A percentile compares a stretch with the other conserved stretches of the same genome.
Conservation (phyloP, 2,888 invertebrate species). For the Tiliacea citrago region DNA sequence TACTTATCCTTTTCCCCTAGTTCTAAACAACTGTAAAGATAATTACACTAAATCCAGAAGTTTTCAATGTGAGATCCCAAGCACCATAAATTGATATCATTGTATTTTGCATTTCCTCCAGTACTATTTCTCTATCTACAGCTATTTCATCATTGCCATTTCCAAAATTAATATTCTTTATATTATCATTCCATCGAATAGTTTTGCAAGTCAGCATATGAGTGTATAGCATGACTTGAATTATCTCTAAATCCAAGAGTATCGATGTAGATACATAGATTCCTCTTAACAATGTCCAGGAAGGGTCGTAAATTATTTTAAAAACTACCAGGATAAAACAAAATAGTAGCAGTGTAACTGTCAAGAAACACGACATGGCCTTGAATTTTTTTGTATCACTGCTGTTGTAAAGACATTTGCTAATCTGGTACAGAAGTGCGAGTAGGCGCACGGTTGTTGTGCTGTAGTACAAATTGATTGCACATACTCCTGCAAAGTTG, state of each 20-base stretch:
- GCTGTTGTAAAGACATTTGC: slow-evolving; percentile 7
- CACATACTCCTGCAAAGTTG: slow-evolving; percentile 19
- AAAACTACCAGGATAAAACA: slow-evolving; percentile 16
- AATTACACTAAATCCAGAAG: slow-evolving; percentile 42
- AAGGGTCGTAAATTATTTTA: slow-evolving; percentile 38
- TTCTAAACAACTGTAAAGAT: not conserved
- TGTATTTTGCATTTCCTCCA: slow-evolving; percentile 22
- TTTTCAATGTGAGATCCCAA: slow-evolving; percentile 38
- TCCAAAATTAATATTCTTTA: slow-evolving; percentile 35
- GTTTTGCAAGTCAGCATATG: slow-evolving; percentile 44
- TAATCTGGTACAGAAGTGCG: slow-evolving; percentile 32
- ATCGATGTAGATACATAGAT: slow-evolving; percentile 38
- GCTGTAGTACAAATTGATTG: slow-evolving; percentile 41
- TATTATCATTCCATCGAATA: slow-evolving; percentile 33
- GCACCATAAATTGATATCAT: slow-evolving; percentile 33
- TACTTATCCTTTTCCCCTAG: not conserved
- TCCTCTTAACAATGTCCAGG: slow-evolving; percentile 39
- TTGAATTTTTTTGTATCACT: slow-evolving; percentile 33
- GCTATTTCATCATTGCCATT: slow-evolving; percentile 26
- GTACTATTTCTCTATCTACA: slow-evolving; percentile 16
- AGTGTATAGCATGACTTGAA: slow-evolving; percentile 21
- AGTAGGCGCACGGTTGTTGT: slow-evolving; percentile 29
- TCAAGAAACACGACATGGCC: not conserved
- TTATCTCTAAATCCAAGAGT: slow-evolving; percentile 49
- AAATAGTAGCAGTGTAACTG: slow-evolving; percentile 11